phyloP scores from a whole-genome alignment of 2,888 invertebrate species.

The Sipunculus nudus region DNA sequence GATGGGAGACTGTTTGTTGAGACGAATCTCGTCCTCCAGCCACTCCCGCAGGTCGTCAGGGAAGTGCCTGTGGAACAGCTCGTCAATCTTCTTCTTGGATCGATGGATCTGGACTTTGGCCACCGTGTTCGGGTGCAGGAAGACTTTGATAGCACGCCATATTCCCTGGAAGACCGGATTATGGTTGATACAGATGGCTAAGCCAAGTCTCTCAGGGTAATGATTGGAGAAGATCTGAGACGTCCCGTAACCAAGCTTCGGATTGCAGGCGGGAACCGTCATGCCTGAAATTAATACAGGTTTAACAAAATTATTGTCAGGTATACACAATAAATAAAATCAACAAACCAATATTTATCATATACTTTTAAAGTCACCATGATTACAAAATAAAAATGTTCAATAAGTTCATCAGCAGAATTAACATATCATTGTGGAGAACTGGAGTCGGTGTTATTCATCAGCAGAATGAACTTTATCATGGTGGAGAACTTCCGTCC shows the following conservation, averaged over 20 bases:
- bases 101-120: constrained; percentile 55
- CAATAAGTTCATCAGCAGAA: too few relatives aligned
- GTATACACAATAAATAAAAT: background rate
- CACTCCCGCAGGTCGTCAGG: constrained; percentile 54
- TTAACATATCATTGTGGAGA: too few relatives aligned
- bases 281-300: constrained; percentile 50
- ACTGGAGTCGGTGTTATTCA: too few relatives aligned
- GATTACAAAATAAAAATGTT: too few relatives aligned
- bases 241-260: constrained; percentile 56
- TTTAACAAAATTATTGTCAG: too few relatives aligned
- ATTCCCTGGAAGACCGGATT: constrained; percentile 60
- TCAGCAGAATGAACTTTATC: too few relatives aligned
- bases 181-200: constrained; percentile 60
- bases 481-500: too few relatives aligned
- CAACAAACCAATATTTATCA: background rate
- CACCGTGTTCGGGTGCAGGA: constrained; percentile 56
- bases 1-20: constrained; percentile 54
- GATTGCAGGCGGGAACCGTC: constrained; percentile 59
- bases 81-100: constrained; percentile 51
- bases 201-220: constrained; percentile 64
- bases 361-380: background rate
- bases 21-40: constrained; percentile 57
- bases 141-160: constrained; percentile 60
- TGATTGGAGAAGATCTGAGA: constrained; percentile 57
- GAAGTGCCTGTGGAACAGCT: constrained; percentile 52